These are phyloP conservation scores for Melanotaenia trifasciata DNA, from an alignment of 2,797 vertebrate genomes.

Conservation along the genomic window DNA sequence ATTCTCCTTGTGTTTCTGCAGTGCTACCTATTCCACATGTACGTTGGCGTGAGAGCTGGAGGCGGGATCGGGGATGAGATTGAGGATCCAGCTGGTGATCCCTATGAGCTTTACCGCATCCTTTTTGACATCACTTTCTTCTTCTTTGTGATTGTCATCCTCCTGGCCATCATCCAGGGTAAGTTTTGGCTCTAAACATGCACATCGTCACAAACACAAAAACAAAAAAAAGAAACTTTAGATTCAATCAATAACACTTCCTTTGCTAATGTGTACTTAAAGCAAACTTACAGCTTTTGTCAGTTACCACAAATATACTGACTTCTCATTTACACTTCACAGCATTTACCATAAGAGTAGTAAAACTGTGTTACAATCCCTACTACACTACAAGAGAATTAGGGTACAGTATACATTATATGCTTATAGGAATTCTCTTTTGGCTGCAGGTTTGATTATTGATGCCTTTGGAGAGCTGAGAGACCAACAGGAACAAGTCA, in stretches of 20 bases:
- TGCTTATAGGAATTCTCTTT: slow-evolving; percentile 30
- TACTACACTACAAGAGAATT: not conserved
- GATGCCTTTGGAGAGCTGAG: slow-evolving; percentile 98
- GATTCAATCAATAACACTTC: not conserved
- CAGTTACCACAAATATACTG: not conserved
- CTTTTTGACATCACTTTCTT: slow-evolving; percentile 99
- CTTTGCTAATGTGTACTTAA: not conserved
- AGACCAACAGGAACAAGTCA: slow-evolving; percentile 99
- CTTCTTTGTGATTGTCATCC: slow-evolving; percentile 99
- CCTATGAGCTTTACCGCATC: slow-evolving; percentile 97
- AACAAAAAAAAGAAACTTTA: not conserved
- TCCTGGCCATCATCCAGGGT: slow-evolving; percentile 99
- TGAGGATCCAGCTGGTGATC: slow-evolving; percentile 97
- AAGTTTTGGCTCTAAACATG: not conserved
- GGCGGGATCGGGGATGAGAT: slow-evolving; percentile 99
- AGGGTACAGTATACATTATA: not conserved
- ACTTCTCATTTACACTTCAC: not conserved
- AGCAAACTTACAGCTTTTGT: not conserved
- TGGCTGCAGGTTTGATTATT: slow-evolving; percentile 93
- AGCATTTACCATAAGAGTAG: not conserved
- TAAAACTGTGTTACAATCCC: not conserved
- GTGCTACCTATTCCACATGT: slow-evolving; percentile 99
- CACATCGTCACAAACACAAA: not conserved
- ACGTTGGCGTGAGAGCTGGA: slow-evolving; percentile 96
- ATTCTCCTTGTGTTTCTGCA: slow-evolving; percentile 57